Conservation (phyloP, 2,888 invertebrate species). For the Darwinula stevensoni region DNA sequence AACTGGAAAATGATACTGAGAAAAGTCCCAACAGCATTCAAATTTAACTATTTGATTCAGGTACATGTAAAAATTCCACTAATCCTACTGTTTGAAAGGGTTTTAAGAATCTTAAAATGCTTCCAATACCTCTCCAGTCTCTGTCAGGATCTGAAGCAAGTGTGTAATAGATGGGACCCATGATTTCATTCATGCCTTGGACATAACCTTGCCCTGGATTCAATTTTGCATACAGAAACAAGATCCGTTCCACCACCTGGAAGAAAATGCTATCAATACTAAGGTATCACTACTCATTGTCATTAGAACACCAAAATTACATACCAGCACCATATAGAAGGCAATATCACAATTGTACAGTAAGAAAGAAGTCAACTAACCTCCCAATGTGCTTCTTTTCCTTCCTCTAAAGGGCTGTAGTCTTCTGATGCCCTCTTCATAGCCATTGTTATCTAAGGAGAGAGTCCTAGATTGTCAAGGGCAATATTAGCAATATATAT, state of each 20-base stretch:
- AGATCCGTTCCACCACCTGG: slow-evolving; percentile 78
- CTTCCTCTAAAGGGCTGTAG: slow-evolving; percentile 56
- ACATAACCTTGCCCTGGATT: slow-evolving; percentile 85
- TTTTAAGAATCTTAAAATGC: too few relatives aligned
- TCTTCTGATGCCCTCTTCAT: slow-evolving; percentile 44
- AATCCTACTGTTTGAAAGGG: too few relatives aligned
- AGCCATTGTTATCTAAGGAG: slow-evolving; percentile 29
- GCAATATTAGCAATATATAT: too few relatives aligned
- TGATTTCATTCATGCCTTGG: slow-evolving; percentile 98
- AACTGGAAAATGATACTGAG: too few relatives aligned
- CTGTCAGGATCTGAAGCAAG: slow-evolving; percentile 66
- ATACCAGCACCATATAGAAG: neutral
- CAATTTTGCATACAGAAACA: slow-evolving; percentile 88
- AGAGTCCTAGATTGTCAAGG: too few relatives aligned
- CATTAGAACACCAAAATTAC: neutral
- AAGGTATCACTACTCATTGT: neutral
- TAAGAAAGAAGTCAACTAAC: too few relatives aligned
- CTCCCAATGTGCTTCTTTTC: slow-evolving; percentile 93
- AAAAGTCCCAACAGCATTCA: slow-evolving; percentile 7
- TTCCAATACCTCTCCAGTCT: slow-evolving; percentile 52
- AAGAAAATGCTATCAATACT: too few relatives aligned
- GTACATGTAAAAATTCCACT: slow-evolving; percentile 1
- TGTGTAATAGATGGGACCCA: slow-evolving; percentile 91
- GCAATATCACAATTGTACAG: slow-evolving; percentile 9
- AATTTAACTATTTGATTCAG: neutral